Conservation (phyloP, 1,140 invertebrate genomes). For the Monomorium pharaonis region DNA sequence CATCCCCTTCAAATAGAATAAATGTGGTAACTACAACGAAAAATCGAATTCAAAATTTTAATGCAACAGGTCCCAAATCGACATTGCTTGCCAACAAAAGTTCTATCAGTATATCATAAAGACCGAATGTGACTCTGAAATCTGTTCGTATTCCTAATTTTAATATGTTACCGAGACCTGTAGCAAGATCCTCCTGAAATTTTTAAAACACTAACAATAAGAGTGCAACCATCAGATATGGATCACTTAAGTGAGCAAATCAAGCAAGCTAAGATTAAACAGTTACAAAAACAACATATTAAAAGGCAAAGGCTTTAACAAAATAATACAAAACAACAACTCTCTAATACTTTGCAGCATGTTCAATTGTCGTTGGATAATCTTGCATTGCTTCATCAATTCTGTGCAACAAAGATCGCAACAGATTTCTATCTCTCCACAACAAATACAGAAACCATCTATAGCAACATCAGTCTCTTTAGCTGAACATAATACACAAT, state of each 20-base stretch:
- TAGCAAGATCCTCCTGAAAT: conserved; percentile 59
- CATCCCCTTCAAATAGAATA: conserved; percentile 32
- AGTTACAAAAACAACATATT: conserved; percentile 53
- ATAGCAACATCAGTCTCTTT: conserved; percentile 57
- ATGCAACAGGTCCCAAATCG: conserved; percentile 42
- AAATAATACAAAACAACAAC: conserved; percentile 49
- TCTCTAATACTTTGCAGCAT: conserved; percentile 55
- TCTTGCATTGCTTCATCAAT: conserved; percentile 23
- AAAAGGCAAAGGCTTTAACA: conserved; percentile 50
- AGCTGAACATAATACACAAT: conserved; percentile 7
- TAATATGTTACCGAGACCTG: conserved; percentile 38
- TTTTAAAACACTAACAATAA: conserved; percentile 55
- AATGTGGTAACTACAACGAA: conserved; percentile 39
- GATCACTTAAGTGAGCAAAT: conserved; percentile 78
- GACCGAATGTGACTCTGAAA: conserved; percentile 60
- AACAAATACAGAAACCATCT: conserved; percentile 71
- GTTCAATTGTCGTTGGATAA: conserved; percentile 37
- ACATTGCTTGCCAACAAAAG: conserved; percentile 47
- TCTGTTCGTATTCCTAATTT: conserved; percentile 42
- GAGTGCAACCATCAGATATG: conserved; percentile 72
- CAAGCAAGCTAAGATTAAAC: no score
- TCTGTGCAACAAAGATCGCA: conserved; percentile 76
- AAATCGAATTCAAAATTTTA: conserved; percentile 51
- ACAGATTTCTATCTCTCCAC: conserved; percentile 77
- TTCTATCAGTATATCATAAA: conserved; percentile 30